These are phyloP conservation scores for Coregonus sp. DNA, from an alignment of 2,797 vertebrate genomes.

Conservation along the genomic window DNA sequence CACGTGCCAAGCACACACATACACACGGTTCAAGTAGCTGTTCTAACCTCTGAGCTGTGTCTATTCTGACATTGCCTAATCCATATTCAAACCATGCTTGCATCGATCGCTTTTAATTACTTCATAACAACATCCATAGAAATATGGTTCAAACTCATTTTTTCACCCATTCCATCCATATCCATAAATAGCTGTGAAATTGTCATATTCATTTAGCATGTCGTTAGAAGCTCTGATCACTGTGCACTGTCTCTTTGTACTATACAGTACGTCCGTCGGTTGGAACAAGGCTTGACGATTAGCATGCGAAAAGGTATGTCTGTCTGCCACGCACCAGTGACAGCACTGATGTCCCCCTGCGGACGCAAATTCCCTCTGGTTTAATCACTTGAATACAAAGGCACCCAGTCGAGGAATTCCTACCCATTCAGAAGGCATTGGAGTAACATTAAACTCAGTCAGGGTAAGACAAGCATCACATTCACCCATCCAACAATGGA, in stretches of 20 bases:
- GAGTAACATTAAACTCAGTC: slow-evolving; percentile 74
- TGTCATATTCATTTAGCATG: slow-evolving; percentile 3
- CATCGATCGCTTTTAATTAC: slow-evolving; percentile 39
- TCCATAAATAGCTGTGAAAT: slow-evolving; percentile 12
- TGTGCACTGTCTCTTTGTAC: slow-evolving; percentile 36
- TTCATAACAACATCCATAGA: slow-evolving; percentile 25
- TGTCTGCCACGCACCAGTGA: slow-evolving; percentile 69
- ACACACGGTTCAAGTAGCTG: slow-evolving; percentile 27
- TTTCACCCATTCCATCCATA: not conserved
- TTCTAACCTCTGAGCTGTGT: slow-evolving; percentile 40
- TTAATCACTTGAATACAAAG: slow-evolving; percentile 74
- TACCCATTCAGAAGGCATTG: slow-evolving; percentile 62
- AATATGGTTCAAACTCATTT: slow-evolving; percentile 14
- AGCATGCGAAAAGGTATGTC: slow-evolving; percentile 71
- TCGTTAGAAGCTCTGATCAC: slow-evolving; percentile 17
- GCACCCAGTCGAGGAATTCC: slow-evolving; percentile 56
- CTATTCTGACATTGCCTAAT: slow-evolving; percentile 35
- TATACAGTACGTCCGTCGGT: not conserved
- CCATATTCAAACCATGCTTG: slow-evolving; percentile 35
- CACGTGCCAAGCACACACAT: slow-evolving; percentile 24
- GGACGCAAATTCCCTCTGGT: slow-evolving; percentile 68
- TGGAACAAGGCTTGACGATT: slow-evolving; percentile 62
- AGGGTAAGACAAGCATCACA: slow-evolving; percentile 76
- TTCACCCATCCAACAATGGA: slow-evolving; percentile 73
- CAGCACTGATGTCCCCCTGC: slow-evolving; percentile 65